phyloP scores from a whole-genome alignment of 1,140 invertebrate species.

The Aphaenogaster rudis region DNA sequence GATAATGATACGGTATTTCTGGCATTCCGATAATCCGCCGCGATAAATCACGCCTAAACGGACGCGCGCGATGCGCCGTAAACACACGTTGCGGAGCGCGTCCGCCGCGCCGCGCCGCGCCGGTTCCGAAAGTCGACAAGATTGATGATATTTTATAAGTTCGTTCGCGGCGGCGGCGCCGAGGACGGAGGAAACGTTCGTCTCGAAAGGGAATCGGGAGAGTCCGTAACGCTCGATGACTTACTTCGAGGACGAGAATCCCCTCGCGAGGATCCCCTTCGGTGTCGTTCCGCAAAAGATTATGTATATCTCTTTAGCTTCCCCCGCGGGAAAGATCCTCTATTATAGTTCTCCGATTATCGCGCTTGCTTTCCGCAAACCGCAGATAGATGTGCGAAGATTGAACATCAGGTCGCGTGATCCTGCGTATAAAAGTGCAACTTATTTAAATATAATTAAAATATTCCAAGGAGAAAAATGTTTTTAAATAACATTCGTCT shows the following conservation, averaged over 20 bases:
- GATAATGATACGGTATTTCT: constrained; percentile 86
- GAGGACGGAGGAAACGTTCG: constrained; percentile 10
- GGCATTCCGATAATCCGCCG: constrained; percentile 86
- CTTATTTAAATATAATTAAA: constrained; percentile 1
- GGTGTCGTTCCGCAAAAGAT: not conserved
- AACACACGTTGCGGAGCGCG: constrained; percentile 83
- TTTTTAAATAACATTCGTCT: not conserved
- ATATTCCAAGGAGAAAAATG: not conserved
- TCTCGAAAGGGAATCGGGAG: not conserved
- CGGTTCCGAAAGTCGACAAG: constrained; percentile 66
- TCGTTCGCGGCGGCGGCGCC: constrained; percentile 70
- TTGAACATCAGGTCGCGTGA: not conserved
- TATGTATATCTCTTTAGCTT: not conserved
- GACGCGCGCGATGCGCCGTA: constrained; percentile 83
- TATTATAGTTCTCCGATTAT: not conserved
- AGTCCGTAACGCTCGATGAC: constrained; percentile 19
- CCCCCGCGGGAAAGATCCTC: not conserved
- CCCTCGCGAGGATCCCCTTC: not conserved
- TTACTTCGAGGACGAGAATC: constrained; percentile 32
- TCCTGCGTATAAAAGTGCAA: too few species aligned
- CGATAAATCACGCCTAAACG: constrained; percentile 86
- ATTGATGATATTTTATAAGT: constrained; percentile 85
- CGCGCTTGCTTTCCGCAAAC: not conserved
- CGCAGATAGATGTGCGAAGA: not conserved
- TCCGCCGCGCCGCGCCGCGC: not conserved